Evolutionary conservation across 2,797 vertebrate genomes (phyloP).

Genomic region (Sylvia borin): DNA sequence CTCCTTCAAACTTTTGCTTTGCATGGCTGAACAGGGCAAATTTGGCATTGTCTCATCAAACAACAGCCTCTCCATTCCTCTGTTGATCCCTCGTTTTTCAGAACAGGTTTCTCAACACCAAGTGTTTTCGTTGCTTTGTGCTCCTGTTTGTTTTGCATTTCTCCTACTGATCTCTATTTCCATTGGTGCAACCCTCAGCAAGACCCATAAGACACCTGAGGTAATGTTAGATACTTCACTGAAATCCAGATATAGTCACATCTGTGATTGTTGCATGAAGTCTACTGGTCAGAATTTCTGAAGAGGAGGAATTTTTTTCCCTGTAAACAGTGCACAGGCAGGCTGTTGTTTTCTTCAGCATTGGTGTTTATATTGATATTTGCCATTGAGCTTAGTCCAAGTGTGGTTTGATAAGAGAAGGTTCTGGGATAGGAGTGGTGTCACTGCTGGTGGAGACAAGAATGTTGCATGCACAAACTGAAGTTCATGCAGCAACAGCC

Average conservation of each 20-base stretch:
- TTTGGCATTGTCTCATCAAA: background rate
- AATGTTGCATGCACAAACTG: accelerated
- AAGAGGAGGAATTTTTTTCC: background rate
- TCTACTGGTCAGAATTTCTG: background rate
- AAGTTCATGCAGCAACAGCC: background rate
- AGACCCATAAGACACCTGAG: background rate
- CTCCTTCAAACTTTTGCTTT: background rate
- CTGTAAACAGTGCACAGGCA: background rate
- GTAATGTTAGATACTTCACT: background rate
- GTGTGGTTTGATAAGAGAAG: background rate
- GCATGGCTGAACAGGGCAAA: background rate
- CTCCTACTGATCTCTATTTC: background rate
- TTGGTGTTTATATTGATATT: background rate
- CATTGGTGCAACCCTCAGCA: background rate
- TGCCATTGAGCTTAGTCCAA: background rate
- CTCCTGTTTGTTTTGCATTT: background rate
- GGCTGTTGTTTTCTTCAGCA: background rate
- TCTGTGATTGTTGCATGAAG: background rate
- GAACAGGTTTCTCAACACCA: background rate
- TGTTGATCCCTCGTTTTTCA: accelerated
- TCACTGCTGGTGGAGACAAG: background rate
- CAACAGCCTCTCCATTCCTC: background rate
- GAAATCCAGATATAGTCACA: background rate
- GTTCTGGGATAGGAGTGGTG: background rate
- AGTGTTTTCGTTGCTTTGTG: background rate